Conservation (phyloP, 2,797 vertebrate genomes). For the Zenarchopterus dispar region DNA sequence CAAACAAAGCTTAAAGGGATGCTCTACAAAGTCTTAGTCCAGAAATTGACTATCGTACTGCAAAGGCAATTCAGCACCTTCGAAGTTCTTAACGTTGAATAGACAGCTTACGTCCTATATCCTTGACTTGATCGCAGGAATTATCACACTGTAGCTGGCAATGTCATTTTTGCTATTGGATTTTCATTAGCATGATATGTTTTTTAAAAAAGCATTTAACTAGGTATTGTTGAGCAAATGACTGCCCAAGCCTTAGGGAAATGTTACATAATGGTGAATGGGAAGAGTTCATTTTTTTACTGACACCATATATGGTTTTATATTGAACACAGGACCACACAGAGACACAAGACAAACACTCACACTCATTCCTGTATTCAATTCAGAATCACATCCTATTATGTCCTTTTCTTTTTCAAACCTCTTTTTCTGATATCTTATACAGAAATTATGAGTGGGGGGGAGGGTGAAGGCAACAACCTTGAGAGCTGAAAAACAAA, state of each 20-base stretch:
- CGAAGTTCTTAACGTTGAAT: slow-evolving; percentile 47
- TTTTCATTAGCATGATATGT: slow-evolving; percentile 28
- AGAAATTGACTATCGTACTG: slow-evolving; percentile 66
- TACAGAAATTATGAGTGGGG: too few relatives aligned
- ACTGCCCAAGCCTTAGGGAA: slow-evolving; percentile 42
- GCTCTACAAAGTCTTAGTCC: slow-evolving; percentile 77
- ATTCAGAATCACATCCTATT: too few relatives aligned
- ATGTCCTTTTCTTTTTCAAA: too few relatives aligned
- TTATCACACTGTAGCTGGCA: slow-evolving; percentile 33
- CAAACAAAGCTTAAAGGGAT: slow-evolving; percentile 80
- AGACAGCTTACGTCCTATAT: slow-evolving; percentile 68
- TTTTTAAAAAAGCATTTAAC: slow-evolving; percentile 40
- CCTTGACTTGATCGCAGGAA: slow-evolving; percentile 51
- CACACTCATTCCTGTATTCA: too few relatives aligned
- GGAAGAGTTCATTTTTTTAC: slow-evolving; percentile 47
- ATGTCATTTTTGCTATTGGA: slow-evolving; percentile 34
- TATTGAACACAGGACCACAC: too few relatives aligned
- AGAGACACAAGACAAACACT: too few relatives aligned
- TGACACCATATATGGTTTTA: slow-evolving; percentile 30
- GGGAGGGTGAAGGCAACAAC: too few relatives aligned
- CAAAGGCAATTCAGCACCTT: slow-evolving; percentile 66
- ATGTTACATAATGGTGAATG: slow-evolving; percentile 28
- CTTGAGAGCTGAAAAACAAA: too few relatives aligned
- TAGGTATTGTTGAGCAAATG: slow-evolving; percentile 17
- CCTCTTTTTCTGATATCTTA: too few relatives aligned